A percentile compares a stretch with the other conserved stretches of the same genome.
Evolutionary conservation across 2,888 invertebrate genomes (phyloP).

Genomic region (Lagria hirta): DNA sequence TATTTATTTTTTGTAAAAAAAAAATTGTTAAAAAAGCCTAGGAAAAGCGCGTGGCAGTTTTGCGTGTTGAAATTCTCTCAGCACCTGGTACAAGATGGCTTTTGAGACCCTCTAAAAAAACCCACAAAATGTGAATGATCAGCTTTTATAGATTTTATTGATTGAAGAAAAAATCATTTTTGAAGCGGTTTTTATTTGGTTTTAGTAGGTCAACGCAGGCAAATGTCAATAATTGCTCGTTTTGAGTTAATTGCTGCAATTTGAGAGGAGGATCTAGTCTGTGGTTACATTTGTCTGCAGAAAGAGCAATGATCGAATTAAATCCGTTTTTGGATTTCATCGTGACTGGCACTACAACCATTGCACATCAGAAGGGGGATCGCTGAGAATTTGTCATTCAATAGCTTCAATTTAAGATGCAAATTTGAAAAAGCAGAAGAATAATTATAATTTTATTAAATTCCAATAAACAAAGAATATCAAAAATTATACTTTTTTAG

Average conservation of each 20-base stretch:
- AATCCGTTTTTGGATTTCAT: constrained; percentile 7
- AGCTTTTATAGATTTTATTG: constrained; percentile 38
- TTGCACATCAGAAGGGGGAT: constrained; percentile 11
- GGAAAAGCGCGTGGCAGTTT: constrained; percentile 84
- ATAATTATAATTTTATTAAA: too few relatives aligned
- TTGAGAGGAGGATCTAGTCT: constrained; percentile 8
- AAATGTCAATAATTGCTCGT: constrained; percentile 5
- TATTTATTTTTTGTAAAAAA: too few relatives aligned
- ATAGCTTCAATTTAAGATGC: too few relatives aligned
- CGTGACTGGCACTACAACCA: constrained; percentile 26
- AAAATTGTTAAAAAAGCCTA: too few relatives aligned
- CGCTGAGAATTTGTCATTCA: constrained; percentile 1
- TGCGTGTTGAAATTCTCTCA: constrained; percentile 37
- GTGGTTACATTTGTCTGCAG: constrained; percentile 13
- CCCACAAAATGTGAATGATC: constrained; percentile 35
- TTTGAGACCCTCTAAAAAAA: constrained; percentile 25
- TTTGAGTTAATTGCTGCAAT: constrained; percentile 7
- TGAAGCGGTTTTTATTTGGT: background rate
- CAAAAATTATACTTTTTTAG: too few relatives aligned
- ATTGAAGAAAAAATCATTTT: constrained; percentile 7
- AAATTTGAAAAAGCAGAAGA: background rate
- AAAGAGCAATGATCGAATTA: constrained; percentile 29
- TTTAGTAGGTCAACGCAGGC: too few relatives aligned
- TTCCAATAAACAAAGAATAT: too few relatives aligned
- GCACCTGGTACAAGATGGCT: constrained; percentile 39